phyloP scores from a whole-genome alignment of 2,113 vertebrate genomes.

The Sinocyclocheilus anshuiensis region DNA sequence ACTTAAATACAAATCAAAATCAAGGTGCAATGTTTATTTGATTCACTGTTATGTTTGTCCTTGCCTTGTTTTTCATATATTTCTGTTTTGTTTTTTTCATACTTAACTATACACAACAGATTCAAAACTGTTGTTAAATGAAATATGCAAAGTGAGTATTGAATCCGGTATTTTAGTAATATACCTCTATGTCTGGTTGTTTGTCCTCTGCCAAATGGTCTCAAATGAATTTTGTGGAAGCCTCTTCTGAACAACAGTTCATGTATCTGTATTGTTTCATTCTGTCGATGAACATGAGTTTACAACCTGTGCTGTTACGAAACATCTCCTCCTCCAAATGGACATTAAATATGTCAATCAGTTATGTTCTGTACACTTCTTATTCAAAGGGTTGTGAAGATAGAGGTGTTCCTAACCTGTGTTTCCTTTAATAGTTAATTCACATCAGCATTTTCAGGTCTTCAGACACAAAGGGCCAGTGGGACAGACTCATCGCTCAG shows the following conservation, averaged over 20 bases:
- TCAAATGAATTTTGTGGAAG: neutral
- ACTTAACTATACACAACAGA: neutral
- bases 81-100: neutral
- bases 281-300: slow-evolving; percentile 43
- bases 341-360: slow-evolving; percentile 61
- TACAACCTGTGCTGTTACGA: slow-evolving; percentile 54
- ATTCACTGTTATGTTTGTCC: neutral
- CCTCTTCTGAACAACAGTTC: slow-evolving; percentile 3
- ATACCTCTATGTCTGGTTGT: neutral
- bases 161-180: neutral
- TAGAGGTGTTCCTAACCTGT: neutral
- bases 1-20: slow-evolving; percentile 5
- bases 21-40: neutral
- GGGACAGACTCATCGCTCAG: slow-evolving; percentile 10
- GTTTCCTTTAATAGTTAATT: slow-evolving; percentile 64
- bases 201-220: neutral
- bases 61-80: neutral
- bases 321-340: slow-evolving; percentile 54
- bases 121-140: neutral
- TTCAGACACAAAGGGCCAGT: slow-evolving; percentile 59
- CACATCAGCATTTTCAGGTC: slow-evolving; percentile 51
- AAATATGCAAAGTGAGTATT: slow-evolving; percentile 23
- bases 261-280: neutral
- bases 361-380: neutral
- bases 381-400: neutral